Percentiles rank a stretch among this genome's conserved stretches.
Conservation (phyloP, 2,113 vertebrate species). For the Cairina moschata region DNA sequence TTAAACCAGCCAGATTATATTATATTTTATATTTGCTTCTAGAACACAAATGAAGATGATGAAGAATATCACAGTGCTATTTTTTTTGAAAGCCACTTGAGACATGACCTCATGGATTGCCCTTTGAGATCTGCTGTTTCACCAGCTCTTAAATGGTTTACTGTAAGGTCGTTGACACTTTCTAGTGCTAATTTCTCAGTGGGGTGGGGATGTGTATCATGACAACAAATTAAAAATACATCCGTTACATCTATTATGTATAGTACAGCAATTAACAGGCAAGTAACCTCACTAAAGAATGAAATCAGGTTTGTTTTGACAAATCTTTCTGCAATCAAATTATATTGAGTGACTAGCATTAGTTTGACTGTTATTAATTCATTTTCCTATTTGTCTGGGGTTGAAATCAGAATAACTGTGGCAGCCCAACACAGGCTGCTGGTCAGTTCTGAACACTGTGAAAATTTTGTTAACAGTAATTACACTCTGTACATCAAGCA, state of each 20-base stretch:
- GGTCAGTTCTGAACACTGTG: neutral
- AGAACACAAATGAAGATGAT: neutral
- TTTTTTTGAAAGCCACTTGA: neutral
- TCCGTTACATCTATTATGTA: neutral
- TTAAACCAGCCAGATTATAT: neutral
- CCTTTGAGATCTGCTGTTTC: neutral
- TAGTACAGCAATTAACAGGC: neutral
- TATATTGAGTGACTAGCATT: neutral
- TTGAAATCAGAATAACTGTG: neutral
- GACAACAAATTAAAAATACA: neutral
- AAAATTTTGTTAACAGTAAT: neutral
- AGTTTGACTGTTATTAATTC: neutral
- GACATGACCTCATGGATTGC: neutral
- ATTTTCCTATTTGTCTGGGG: neutral
- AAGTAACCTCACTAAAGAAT: neutral
- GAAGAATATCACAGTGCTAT: neutral
- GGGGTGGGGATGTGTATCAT: neutral
- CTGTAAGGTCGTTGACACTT: neutral
- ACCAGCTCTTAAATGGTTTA: neutral
- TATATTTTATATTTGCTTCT: constrained; percentile 8
- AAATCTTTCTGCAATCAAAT: neutral
- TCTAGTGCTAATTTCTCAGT: neutral
- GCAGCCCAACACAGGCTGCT: neutral
- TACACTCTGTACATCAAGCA: neutral
- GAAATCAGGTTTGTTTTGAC: neutral